Evolutionary conservation across 2,113 vertebrate genomes (phyloP).

Genomic region (Butorides virescens): DNA sequence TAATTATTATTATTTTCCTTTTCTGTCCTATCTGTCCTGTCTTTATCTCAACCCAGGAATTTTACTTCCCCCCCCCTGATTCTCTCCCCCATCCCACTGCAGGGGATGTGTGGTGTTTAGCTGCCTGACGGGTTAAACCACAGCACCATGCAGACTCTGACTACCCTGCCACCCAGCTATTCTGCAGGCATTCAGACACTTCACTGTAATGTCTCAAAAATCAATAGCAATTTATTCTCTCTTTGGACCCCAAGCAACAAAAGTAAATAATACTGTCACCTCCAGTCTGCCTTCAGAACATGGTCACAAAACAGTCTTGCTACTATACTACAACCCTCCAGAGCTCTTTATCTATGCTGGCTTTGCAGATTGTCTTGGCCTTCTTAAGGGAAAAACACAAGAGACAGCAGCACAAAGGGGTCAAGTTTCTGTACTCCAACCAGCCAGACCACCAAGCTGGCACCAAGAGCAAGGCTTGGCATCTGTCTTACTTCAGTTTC

Average conservation of each 20-base stretch:
- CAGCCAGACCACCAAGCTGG: background rate
- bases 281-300: conserved; percentile 74
- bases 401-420: conserved; percentile 39
- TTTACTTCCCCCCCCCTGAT: no score
- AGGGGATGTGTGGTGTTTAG: no score
- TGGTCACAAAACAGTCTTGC: conserved; percentile 69
- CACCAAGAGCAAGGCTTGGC: background rate
- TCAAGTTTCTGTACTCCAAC: background rate
- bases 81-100: no score
- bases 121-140: no score
- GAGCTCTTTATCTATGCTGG: conserved; percentile 60
- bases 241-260: conserved; percentile 82
- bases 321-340: conserved; percentile 37
- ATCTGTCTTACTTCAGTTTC: background rate
- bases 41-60: no score
- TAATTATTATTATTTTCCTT: no score
- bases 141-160: conserved; percentile 1
- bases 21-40: no score
- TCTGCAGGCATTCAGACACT: conserved; percentile 76
- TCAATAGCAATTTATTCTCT: conserved; percentile 92
- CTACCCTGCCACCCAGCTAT: conserved; percentile 65
- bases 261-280: conserved; percentile 88
- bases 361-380: conserved; percentile 41
- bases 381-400: conserved; percentile 33
- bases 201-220: conserved; percentile 79